These are phyloP conservation scores for Gobio gobio DNA, from an alignment of 2,113 vertebrate genomes.

Conservation along the genomic window DNA sequence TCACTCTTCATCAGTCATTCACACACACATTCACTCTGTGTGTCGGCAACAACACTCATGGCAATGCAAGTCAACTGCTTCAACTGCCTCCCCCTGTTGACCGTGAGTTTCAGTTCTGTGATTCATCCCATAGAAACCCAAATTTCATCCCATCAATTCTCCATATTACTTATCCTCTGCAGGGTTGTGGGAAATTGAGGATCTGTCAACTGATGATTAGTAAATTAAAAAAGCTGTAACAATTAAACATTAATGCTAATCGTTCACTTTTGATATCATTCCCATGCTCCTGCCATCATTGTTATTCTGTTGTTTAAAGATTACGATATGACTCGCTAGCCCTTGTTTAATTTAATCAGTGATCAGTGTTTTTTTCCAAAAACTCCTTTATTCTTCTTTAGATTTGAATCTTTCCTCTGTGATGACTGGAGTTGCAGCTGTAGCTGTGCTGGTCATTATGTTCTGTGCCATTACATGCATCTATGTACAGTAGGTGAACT, in stretches of 20 bases:
- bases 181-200: too few species aligned
- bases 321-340: not conserved
- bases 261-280: not conserved
- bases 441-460: not conserved
- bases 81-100: not conserved
- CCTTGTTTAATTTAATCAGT: too few species aligned
- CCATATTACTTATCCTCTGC: too few species aligned
- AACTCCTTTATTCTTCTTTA: too few species aligned
- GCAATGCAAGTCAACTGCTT: not conserved
- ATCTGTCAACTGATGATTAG: too few species aligned
- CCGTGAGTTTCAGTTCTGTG: not conserved
- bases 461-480: not conserved
- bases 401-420: not conserved
- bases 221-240: not conserved
- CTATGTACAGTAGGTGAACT: conserved; percentile 4
- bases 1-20: conserved; percentile 58
- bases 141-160: too few species aligned
- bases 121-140: not conserved
- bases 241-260: not conserved
- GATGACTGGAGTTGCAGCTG: conserved; percentile 35
- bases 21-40: conserved; percentile 60
- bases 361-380: too few species aligned
- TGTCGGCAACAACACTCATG: conserved; percentile 59
- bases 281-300: not conserved
- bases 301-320: not conserved